Conservation (phyloP, 37 sponge, comb jelly and placozoan genomes). For the Agelas oroides region DNA sequence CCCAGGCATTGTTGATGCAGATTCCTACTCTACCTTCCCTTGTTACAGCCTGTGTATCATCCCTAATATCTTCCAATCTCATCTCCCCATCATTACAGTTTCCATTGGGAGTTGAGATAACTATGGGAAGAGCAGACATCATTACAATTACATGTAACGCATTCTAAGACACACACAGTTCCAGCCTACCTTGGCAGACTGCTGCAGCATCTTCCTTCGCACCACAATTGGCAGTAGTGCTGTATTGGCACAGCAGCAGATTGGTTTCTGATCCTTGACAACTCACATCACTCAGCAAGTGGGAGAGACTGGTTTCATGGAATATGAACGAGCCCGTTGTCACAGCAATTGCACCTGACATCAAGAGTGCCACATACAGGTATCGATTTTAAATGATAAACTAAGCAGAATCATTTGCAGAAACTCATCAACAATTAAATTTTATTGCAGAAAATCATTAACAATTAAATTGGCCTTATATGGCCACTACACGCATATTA, state of each 20-base stretch:
- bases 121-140: no score
- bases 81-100: slow-evolving; percentile 10
- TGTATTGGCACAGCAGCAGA: slow-evolving; percentile 10
- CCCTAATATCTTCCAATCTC: not conserved
- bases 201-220: slow-evolving; percentile 27
- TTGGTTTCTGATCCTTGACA: slow-evolving; percentile 16
- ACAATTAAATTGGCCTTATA: no score
- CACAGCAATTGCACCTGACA: slow-evolving; percentile 39
- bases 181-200: slow-evolving; percentile 53
- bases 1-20: slow-evolving; percentile 44
- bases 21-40: slow-evolving; percentile 12
- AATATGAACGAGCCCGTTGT: slow-evolving; percentile 1
- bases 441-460: no score
- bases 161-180: no score
- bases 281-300: slow-evolving; percentile 1
- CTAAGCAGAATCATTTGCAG: no score
- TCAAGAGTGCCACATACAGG: no score
- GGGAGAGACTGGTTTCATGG: not conserved
- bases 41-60: not conserved
- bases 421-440: no score
- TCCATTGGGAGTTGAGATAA: not conserved
- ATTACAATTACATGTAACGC: no score
- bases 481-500: no score
- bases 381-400: no score
- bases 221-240: not conserved